Conservation (phyloP, 2,797 vertebrate species). For the Rhynchotus rufescens region DNA sequence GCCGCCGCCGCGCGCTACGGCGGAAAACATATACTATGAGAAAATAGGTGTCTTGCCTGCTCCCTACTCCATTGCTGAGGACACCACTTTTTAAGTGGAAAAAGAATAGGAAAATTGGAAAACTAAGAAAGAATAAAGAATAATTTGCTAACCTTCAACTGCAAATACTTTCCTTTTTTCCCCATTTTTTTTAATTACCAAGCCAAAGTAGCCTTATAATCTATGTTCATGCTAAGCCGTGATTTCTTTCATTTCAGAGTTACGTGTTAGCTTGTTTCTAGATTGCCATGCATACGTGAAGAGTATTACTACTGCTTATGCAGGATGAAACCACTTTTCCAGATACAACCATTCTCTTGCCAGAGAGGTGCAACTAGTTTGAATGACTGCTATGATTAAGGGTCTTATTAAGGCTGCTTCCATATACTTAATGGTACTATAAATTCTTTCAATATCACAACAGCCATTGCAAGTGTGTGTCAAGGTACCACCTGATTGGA, state of each 20-base stretch:
- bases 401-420: not conserved
- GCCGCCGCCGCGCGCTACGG: accelerated
- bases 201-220: not conserved
- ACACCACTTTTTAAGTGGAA: not conserved
- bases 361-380: not conserved
- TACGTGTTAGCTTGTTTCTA: not conserved
- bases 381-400: not conserved
- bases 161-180: not conserved
- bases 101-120: not conserved
- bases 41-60: not conserved
- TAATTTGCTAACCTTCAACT: not conserved
- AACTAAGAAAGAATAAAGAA: not conserved
- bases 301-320: not conserved
- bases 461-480: not conserved
- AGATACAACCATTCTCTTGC: not conserved
- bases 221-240: not conserved
- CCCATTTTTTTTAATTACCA: not conserved
- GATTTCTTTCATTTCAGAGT: not conserved
- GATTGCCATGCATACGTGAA: not conserved
- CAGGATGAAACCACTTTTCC: not conserved
- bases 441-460: not conserved
- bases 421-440: not conserved
- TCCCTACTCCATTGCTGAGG: not conserved
- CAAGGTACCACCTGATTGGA: no score
- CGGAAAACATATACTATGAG: not conserved